Conservation (phyloP, 2,113 vertebrate genomes). For the Sander lucioperca region DNA sequence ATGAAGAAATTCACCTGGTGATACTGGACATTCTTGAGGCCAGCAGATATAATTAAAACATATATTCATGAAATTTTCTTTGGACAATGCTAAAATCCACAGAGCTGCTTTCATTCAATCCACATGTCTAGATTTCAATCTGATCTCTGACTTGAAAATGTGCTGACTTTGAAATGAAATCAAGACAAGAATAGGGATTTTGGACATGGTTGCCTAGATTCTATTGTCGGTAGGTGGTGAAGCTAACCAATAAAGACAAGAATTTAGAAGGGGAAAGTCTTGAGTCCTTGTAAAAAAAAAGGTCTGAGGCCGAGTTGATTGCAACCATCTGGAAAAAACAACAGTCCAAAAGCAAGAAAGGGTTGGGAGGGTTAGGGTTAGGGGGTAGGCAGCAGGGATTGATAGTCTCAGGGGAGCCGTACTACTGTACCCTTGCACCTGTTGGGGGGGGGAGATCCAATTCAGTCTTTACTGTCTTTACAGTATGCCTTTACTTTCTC, state of each 20-base stretch:
- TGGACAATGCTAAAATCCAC: slow-evolving; percentile 17
- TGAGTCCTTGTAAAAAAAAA: slow-evolving; percentile 46
- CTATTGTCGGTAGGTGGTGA: not conserved
- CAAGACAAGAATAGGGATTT: slow-evolving; percentile 16
- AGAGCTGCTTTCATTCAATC: slow-evolving; percentile 25
- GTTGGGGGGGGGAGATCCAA: slow-evolving; percentile 51
- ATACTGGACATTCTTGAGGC: slow-evolving; percentile 17
- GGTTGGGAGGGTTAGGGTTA: not conserved
- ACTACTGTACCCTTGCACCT: slow-evolving; percentile 61
- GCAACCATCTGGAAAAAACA: slow-evolving; percentile 62
- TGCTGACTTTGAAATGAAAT: slow-evolving; percentile 19
- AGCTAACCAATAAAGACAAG: slow-evolving; percentile 59
- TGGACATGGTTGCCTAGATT: not conserved
- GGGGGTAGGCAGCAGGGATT: slow-evolving; percentile 12
- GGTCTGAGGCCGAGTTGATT: slow-evolving; percentile 41
- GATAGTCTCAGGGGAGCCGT: slow-evolving; percentile 3
- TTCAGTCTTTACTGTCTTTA: slow-evolving; percentile 7
- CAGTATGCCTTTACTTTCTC: slow-evolving; percentile 41
- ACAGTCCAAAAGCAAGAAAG: slow-evolving; percentile 12
- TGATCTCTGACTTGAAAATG: slow-evolving; percentile 19
- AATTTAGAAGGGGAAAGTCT: slow-evolving; percentile 63
- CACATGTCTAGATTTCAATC: slow-evolving; percentile 1
- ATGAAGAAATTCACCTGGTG: not conserved
- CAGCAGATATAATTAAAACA: slow-evolving; percentile 18
- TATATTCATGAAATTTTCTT: slow-evolving; percentile 8